These are phyloP conservation scores for Mobula birostris DNA, from an alignment of 2,113 vertebrate species.

Conservation along the genomic window DNA sequence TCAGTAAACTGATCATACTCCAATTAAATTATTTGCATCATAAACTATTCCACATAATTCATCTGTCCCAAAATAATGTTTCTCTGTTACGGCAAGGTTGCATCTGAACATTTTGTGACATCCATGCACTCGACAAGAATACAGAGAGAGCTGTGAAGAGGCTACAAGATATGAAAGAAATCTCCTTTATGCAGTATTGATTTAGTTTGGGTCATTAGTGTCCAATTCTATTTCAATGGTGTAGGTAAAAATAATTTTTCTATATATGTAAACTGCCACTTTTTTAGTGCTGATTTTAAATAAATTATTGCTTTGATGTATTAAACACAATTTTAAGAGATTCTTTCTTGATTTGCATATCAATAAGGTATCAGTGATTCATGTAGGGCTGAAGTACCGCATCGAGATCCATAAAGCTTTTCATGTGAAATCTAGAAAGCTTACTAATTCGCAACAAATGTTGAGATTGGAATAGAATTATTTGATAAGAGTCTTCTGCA, in stretches of 20 bases:
- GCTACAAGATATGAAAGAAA: background rate
- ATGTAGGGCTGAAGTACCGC: background rate
- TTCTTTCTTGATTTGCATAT: background rate
- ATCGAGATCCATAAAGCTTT: background rate
- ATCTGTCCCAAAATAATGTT: background rate
- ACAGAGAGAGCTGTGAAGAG: background rate
- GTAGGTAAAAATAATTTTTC: background rate
- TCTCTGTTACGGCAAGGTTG: background rate
- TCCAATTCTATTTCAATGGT: background rate
- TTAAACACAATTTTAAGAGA: background rate
- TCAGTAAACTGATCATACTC: background rate
- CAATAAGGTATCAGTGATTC: background rate
- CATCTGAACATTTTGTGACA: background rate
- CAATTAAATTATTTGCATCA: background rate
- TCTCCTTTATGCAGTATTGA: background rate
- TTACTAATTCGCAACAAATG: background rate
- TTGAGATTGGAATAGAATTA: background rate
- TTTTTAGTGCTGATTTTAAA: background rate
- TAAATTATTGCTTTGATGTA: background rate
- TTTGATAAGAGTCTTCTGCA: background rate
- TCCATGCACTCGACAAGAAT: background rate
- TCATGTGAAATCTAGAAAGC: background rate
- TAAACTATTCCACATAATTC: background rate
- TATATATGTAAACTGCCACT: background rate
- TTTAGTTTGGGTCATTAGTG: background rate